Conservation (phyloP, 2,113 vertebrate genomes). For the Drymodes brunneopygia region DNA sequence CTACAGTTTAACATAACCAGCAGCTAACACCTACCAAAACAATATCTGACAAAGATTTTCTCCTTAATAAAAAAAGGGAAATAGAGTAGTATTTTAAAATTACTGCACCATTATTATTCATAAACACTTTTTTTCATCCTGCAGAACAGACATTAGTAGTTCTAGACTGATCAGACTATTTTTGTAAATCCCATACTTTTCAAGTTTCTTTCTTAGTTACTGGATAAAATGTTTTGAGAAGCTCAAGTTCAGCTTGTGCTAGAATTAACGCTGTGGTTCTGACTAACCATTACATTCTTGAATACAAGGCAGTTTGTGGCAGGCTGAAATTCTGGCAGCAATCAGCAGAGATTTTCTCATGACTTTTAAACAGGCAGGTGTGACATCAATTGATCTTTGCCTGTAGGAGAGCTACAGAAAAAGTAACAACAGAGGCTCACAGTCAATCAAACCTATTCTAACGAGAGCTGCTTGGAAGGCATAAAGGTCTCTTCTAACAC, state of each 20-base stretch:
- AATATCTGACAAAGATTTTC: background rate
- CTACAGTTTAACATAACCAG: background rate
- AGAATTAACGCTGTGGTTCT: background rate
- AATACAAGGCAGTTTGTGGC: background rate
- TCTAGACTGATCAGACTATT: background rate
- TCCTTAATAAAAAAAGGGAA: background rate
- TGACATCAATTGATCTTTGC: slow-evolving; percentile 32
- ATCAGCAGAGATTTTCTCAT: slow-evolving; percentile 30
- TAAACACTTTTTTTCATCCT: background rate
- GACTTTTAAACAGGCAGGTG: slow-evolving; percentile 38
- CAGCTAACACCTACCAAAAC: slow-evolving; percentile 10
- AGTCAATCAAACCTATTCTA: slow-evolving; percentile 4
- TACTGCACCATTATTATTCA: background rate
- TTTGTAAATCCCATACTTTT: background rate
- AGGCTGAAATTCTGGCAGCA: slow-evolving; percentile 30
- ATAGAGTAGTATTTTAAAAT: background rate
- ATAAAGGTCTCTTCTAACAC: background rate
- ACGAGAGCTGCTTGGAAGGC: background rate
- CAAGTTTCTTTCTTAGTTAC: background rate
- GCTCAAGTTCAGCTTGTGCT: background rate
- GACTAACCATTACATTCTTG: background rate
- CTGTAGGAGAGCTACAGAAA: slow-evolving; percentile 16
- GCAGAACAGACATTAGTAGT: background rate
- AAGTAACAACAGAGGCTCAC: background rate
- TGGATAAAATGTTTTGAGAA: background rate